phyloP scores from a whole-genome alignment of 1,140 invertebrate species.

The Pachypeltis micranthus region DNA sequence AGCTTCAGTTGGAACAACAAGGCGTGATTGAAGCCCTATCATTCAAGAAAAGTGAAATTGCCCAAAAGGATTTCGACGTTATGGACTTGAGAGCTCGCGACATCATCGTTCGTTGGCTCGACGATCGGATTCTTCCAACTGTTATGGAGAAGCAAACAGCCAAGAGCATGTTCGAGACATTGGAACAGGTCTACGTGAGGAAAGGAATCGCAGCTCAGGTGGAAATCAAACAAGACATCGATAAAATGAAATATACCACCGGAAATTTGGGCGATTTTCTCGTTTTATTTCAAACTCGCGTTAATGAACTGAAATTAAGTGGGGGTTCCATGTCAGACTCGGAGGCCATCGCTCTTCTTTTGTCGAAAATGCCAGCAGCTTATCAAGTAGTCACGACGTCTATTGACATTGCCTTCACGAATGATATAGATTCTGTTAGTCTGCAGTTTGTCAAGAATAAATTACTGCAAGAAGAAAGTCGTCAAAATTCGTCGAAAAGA shows the following conservation, averaged over 20 bases:
- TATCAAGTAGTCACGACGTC: slow-evolving; percentile 2
- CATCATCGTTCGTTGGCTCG: slow-evolving; percentile 1
- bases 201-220: slow-evolving; percentile 3
- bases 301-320: not conserved
- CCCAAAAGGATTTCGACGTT: not conserved
- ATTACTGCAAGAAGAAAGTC: slow-evolving; percentile 3
- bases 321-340: not conserved
- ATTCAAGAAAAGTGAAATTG: not conserved
- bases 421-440: not conserved
- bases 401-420: not conserved
- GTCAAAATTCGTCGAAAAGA: not conserved
- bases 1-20: slow-evolving; percentile 1
- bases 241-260: not conserved
- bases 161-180: slow-evolving; percentile 1
- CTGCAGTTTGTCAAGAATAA: slow-evolving; percentile 2
- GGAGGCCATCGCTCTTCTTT: slow-evolving; percentile 4
- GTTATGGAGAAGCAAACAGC: slow-evolving; percentile 1
- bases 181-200: slow-evolving; percentile 3
- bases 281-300: not conserved
- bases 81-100: not conserved
- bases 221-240: not conserved
- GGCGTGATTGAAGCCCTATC: not conserved
- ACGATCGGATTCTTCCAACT: not conserved
- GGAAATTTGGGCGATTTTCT: slow-evolving; percentile 7
- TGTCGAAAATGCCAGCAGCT: not conserved